Base-by-base conservation (phyloP, 2,888 invertebrate genomes). In the Phasia obesa region DNA sequence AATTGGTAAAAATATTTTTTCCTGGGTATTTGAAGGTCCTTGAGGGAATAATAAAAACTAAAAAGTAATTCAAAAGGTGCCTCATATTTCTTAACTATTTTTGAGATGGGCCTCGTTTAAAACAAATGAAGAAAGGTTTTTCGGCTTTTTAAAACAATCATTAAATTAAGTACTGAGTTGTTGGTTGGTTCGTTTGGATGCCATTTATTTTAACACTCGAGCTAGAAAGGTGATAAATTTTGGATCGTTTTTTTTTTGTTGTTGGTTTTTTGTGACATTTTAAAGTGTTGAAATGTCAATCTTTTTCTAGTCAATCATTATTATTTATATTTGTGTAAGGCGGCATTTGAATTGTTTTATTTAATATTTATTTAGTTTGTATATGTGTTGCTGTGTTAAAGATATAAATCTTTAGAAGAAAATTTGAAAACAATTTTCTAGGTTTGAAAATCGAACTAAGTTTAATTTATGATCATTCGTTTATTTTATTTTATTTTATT, bases 241-340 rank as follows among this genome's bases (percentile, higher is more conserved):
- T 55, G 27, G 53, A 44, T 53, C 31, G 23, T n/a, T n/a, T n/a
- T n/a, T n/a, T 53, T 42, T 42, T 60, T 62, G 17, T 53, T 23
- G 11, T 64, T 51, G n/a, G 5, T 44, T 47, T 51, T 51, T 53
- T 42, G 71, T 89, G 90, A 90, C 91, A 90, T 90, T 86, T 87
- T 84, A 86, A 86, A 90, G 90, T 90, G 90, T 88, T 88, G 87
- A 88, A 82, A 89, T 89, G 90, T 90, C 90, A 90, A 88, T 90
- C 89, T 76, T 77, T 17, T 74, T 60, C 38, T 73, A 81, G 60
- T 81, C 81, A 71, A 77, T 77, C 81, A 81, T 82, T 74, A 70
- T 78, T 53, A 69, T 73, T 73, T 4, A 17, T 42, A 71, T 83
- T 78, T 78, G 21, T 53, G 42, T 59, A 79, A 79, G 79, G 78